phyloP scores from a whole-genome alignment of 1,140 invertebrate species.

The Hylaeus volcanicus region DNA sequence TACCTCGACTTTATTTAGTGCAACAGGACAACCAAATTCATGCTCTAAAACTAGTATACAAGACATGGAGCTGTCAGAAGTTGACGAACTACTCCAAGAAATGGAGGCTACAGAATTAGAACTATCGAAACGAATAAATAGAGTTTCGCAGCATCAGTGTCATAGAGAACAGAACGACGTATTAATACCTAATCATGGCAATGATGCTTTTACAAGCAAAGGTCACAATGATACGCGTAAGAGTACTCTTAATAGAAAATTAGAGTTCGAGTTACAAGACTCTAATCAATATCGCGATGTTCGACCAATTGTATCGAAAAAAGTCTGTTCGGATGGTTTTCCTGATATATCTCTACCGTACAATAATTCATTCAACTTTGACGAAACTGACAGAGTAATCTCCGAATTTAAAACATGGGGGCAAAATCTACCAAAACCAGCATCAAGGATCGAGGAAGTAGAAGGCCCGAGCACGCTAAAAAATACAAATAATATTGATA shows the following conservation, averaged over 20 bases:
- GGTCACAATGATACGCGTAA: background rate
- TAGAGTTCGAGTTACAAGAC: slow-evolving; percentile 28
- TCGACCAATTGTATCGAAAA: slow-evolving; percentile 13
- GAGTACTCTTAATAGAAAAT: slow-evolving; percentile 21
- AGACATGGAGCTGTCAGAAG: slow-evolving; percentile 77
- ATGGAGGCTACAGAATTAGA: slow-evolving; percentile 77
- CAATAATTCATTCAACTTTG: slow-evolving; percentile 60
- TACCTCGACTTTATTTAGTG: slow-evolving; percentile 61
- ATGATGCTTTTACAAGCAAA: background rate
- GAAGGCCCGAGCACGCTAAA: background rate
- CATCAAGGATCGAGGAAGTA: slow-evolving; percentile 5
- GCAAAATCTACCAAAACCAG: slow-evolving; percentile 23
- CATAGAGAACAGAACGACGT: slow-evolving; percentile 25
- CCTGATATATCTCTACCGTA: slow-evolving; percentile 64
- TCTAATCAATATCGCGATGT: background rate
- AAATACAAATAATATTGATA: slow-evolving; percentile 20
- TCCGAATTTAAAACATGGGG: slow-evolving; percentile 69
- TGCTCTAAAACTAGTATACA: slow-evolving; percentile 58
- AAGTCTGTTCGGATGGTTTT: slow-evolving; percentile 27
- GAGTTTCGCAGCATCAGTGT: slow-evolving; percentile 24
- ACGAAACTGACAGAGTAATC: slow-evolving; percentile 71
- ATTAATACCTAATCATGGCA: background rate
- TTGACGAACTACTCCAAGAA: slow-evolving; percentile 76
- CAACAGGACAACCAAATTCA: slow-evolving; percentile 41
- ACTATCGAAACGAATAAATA: slow-evolving; percentile 63